phyloP scores from a whole-genome alignment of 2,797 vertebrate species.

The Leucoraja ocellata region DNA sequence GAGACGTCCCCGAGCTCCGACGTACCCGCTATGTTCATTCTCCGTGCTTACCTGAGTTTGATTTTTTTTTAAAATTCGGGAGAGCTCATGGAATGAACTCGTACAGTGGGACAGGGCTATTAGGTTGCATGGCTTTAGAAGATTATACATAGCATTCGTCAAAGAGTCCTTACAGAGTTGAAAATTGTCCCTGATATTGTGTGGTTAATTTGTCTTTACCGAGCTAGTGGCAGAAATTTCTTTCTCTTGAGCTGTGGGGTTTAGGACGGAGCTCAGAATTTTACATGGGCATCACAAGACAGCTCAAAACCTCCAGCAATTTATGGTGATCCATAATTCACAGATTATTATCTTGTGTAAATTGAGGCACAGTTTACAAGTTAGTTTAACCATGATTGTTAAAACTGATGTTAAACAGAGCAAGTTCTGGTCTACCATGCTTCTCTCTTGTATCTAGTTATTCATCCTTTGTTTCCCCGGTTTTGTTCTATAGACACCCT shows the following conservation, averaged over 20 bases:
- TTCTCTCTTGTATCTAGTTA: not conserved
- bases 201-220: not conserved
- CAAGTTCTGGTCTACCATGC: not conserved
- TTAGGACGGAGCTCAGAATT: not conserved
- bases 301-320: not conserved
- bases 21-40: too few species aligned
- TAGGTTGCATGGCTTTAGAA: not conserved
- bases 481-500: conserved; percentile 63
- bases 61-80: too few species aligned
- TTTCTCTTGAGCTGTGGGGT: not conserved
- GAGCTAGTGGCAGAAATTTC: not conserved
- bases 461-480: too few species aligned
- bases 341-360: not conserved
- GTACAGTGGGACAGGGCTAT: too few species aligned
- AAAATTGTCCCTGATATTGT: not conserved
- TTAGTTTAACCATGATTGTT: not conserved
- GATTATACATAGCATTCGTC: not conserved
- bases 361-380: not conserved
- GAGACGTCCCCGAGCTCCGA: too few species aligned
- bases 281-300: too few species aligned
- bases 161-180: not conserved
- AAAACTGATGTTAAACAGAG: too few species aligned
- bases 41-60: too few species aligned
- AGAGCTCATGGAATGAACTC: too few species aligned
- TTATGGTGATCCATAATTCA: not conserved